Evolutionary conservation across 2,113 vertebrate species (phyloP).

Genomic region (Panthera uncia): DNA sequence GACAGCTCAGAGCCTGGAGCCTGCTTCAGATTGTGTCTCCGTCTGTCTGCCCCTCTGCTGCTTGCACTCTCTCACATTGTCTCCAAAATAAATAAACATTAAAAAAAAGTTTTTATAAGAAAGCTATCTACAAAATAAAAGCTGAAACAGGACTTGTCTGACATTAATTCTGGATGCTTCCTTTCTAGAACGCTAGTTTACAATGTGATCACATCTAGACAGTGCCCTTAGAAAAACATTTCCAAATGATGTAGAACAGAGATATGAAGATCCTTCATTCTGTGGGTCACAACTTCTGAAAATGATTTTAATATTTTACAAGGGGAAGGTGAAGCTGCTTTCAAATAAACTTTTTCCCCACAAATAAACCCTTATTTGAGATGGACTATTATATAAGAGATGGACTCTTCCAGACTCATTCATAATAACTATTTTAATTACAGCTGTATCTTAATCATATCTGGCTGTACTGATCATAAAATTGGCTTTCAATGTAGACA

Average conservation of each 20-base stretch:
- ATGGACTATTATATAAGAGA: background rate
- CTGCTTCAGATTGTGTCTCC: no score
- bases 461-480: background rate
- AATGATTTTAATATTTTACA: background rate
- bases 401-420: background rate
- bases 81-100: no score
- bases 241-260: background rate
- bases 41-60: no score
- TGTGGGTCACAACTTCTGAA: constrained; percentile 21
- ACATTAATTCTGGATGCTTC: constrained; percentile 13
- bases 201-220: background rate
- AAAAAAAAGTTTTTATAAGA: background rate
- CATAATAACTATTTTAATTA: background rate
- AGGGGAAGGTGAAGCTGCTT: background rate
- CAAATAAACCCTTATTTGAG: background rate
- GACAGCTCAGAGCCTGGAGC: no score
- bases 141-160: background rate
- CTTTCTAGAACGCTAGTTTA: constrained; percentile 46
- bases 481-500: background rate
- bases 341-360: constrained; percentile 33
- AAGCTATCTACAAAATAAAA: constrained; percentile 30
- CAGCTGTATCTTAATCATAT: background rate
- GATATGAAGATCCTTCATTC: background rate
- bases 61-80: no score
- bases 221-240: background rate